These are phyloP conservation scores for Ardeotis arabs DNA, from an alignment of 2,113 vertebrate genomes.

Conservation along the genomic window DNA sequence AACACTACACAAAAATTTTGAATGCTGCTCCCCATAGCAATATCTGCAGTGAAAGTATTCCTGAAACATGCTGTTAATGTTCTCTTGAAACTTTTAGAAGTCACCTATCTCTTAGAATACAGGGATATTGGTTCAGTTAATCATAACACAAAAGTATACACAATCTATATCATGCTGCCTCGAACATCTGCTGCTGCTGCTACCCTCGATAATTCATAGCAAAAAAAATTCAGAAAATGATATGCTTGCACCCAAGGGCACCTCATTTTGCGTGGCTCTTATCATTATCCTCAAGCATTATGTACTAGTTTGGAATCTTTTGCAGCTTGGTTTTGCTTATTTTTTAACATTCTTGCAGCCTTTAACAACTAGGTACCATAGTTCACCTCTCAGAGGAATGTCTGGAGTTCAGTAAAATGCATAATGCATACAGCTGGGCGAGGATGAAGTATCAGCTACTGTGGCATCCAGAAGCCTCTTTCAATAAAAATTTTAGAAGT, in stretches of 20 bases:
- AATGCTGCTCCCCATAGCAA: not conserved
- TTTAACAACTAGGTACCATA: not conserved
- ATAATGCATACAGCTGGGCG: not conserved
- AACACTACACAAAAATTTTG: not conserved
- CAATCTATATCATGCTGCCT: slow-evolving; percentile 38
- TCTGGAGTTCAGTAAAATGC: not conserved
- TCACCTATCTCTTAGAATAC: not conserved
- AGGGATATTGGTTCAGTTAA: slow-evolving; percentile 28
- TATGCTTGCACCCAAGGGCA: not conserved
- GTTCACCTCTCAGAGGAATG: slow-evolving; percentile 1
- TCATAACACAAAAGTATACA: not conserved
- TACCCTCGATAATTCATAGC: slow-evolving; percentile 23
- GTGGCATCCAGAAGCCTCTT: not conserved
- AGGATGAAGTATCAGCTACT: not conserved
- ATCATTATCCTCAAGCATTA: not conserved
- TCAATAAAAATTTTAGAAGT: not conserved
- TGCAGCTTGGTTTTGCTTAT: not conserved
- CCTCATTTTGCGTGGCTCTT: not conserved
- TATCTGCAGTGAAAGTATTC: not conserved
- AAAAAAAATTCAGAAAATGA: slow-evolving; percentile 28
- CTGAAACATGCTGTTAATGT: not conserved
- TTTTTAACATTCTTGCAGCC: not conserved
- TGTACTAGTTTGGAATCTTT: not conserved
- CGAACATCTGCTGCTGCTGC: slow-evolving; percentile 48
- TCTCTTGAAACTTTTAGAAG: slow-evolving; percentile 20